These are phyloP conservation scores for Tychaedon coryphoeus DNA, from an alignment of 2,113 vertebrate species.

Conservation along the genomic window DNA sequence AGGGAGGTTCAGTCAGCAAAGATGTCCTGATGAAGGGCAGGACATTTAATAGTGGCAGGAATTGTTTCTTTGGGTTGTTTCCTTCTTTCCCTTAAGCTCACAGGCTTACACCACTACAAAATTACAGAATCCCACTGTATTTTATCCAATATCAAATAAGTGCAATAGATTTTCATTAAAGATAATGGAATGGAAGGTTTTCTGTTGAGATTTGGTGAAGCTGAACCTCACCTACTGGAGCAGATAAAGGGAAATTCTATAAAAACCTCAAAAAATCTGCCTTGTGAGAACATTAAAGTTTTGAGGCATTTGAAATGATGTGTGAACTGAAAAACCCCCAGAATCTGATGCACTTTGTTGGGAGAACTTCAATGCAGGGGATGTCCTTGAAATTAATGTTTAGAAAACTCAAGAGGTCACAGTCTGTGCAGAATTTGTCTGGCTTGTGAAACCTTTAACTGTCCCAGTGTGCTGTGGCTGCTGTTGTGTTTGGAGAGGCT, in stretches of 20 bases:
- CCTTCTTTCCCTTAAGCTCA: neutral
- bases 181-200: neutral
- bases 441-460: neutral
- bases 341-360: neutral
- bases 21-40: neutral
- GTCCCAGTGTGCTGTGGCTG: neutral
- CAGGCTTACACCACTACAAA: neutral
- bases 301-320: neutral
- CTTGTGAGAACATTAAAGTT: neutral
- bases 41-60: neutral
- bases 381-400: neutral
- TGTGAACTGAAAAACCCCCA: neutral
- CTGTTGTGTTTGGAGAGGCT: neutral
- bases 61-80: neutral
- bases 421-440: neutral
- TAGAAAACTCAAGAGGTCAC: neutral
- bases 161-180: neutral
- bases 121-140: neutral
- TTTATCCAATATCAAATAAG: neutral
- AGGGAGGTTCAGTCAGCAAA: neutral
- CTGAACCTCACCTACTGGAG: neutral
- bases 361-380: neutral
- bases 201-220: neutral
- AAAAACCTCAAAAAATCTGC: neutral
- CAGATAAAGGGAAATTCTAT: neutral